Evolutionary conservation across 2,888 invertebrate genomes (phyloP).

Genomic region (Lepidochrysops patricia): DNA sequence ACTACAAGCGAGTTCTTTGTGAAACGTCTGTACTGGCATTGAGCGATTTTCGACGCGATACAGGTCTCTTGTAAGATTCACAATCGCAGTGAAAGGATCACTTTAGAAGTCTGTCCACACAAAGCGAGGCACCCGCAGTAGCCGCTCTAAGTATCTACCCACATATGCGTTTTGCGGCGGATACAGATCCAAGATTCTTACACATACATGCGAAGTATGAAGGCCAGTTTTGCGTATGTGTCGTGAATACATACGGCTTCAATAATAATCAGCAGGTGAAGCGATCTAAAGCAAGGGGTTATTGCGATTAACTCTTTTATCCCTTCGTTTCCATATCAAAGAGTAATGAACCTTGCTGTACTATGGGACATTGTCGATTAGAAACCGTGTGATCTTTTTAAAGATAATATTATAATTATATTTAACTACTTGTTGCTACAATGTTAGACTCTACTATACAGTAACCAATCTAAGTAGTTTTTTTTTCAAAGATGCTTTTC

Average conservation of each 20-base stretch:
- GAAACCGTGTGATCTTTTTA: slow-evolving; percentile 60
- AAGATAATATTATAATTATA: slow-evolving; percentile 7
- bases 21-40: slow-evolving; percentile 40
- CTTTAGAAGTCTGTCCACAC: slow-evolving; percentile 53
- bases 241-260: slow-evolving; percentile 71
- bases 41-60: slow-evolving; percentile 54
- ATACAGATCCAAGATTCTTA: slow-evolving; percentile 71
- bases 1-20: slow-evolving; percentile 52
- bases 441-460: background rate
- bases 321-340: slow-evolving; percentile 73
- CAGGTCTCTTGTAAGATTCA: slow-evolving; percentile 54
- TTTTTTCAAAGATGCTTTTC: no score
- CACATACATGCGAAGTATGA: slow-evolving; percentile 61
- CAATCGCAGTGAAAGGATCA: slow-evolving; percentile 56
- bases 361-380: slow-evolving; percentile 61
- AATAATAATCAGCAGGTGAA: slow-evolving; percentile 74
- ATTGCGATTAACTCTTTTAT: slow-evolving; percentile 74
- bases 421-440: slow-evolving; percentile 6
- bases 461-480: background rate
- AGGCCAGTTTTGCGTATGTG: slow-evolving; percentile 69
- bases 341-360: slow-evolving; percentile 72
- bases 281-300: slow-evolving; percentile 70
- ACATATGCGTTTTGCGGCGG: slow-evolving; percentile 64
- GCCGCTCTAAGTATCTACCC: slow-evolving; percentile 58
- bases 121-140: slow-evolving; percentile 67